Conservation (phyloP, 1,140 invertebrate genomes). For the Glossosoma conforme region DNA sequence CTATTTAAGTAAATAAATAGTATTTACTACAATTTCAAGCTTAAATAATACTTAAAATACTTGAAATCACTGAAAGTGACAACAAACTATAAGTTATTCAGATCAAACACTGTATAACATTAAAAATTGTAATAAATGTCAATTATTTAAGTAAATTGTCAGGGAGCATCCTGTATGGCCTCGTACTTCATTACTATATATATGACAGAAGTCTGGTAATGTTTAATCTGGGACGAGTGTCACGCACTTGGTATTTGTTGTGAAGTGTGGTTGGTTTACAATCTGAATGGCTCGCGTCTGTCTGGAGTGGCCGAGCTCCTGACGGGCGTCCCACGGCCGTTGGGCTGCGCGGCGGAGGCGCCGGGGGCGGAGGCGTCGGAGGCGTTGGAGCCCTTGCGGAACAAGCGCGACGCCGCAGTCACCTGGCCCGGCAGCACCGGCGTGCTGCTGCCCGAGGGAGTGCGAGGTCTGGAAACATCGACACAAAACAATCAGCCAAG, state of each 20-base stretch:
- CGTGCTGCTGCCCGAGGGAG: constrained; percentile 64
- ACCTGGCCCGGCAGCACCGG: constrained; percentile 57
- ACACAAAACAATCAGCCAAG: constrained; percentile 25
- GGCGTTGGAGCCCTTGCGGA: constrained; percentile 61
- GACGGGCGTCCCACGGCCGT: constrained; percentile 40
- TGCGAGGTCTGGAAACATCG: constrained; percentile 53
- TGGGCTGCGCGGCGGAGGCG: constrained; percentile 36
- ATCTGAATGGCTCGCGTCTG: constrained; percentile 50
- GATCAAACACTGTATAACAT: background rate
- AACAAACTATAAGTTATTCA: background rate
- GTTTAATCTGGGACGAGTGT: background rate
- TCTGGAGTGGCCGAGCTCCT: constrained; percentile 41
- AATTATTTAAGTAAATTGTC: background rate
- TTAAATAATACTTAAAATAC: too few relatives aligned
- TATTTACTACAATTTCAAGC: too few relatives aligned
- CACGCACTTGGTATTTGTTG: background rate
- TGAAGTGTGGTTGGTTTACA: constrained; percentile 28
- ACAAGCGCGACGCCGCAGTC: constrained; percentile 57
- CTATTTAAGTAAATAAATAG: too few relatives aligned
- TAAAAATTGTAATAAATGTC: background rate
- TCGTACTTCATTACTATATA: too few relatives aligned
- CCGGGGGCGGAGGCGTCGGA: constrained; percentile 59
- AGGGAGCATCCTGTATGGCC: too few relatives aligned
- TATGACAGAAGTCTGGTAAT: background rate
- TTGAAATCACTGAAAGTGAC: too few relatives aligned